Evolutionary conservation across 2,888 invertebrate genomes (phyloP).

Genomic region (Romanomermis culicivorax): DNA sequence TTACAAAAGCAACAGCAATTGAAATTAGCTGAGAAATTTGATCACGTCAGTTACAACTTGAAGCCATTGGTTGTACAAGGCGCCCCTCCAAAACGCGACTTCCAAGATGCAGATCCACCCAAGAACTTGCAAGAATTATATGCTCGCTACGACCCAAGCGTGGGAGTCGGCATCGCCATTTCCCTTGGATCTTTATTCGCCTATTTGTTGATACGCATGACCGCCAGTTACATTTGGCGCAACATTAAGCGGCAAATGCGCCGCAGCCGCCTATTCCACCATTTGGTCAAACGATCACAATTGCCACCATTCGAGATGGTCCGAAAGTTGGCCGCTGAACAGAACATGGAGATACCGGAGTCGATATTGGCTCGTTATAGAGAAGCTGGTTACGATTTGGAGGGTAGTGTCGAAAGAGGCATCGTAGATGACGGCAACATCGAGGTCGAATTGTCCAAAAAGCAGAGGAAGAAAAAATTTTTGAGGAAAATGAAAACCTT

Average conservation of each 20-base stretch:
- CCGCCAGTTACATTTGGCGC: not conserved
- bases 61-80: too few species aligned
- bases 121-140: slow-evolving; percentile 6
- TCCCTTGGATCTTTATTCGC: slow-evolving; percentile 4
- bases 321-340: not conserved
- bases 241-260: not conserved
- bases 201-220: not conserved
- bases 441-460: too few species aligned
- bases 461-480: too few species aligned
- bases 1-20: too few species aligned
- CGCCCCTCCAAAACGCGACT: slow-evolving; percentile 6
- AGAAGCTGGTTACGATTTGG: not conserved
- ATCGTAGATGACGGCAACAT: too few species aligned
- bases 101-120: slow-evolving; percentile 9
- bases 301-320: not conserved
- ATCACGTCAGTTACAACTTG: too few species aligned
- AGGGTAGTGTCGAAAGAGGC: too few species aligned
- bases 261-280: not conserved
- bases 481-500: too few species aligned
- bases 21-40: too few species aligned
- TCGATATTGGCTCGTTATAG: not conserved
- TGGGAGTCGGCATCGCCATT: slow-evolving; percentile 5
- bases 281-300: not conserved
- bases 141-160: slow-evolving; percentile 7
- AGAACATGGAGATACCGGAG: not conserved